Base-by-base conservation (phyloP, 2,797 vertebrate species). In the Ammospiza maritima region DNA sequence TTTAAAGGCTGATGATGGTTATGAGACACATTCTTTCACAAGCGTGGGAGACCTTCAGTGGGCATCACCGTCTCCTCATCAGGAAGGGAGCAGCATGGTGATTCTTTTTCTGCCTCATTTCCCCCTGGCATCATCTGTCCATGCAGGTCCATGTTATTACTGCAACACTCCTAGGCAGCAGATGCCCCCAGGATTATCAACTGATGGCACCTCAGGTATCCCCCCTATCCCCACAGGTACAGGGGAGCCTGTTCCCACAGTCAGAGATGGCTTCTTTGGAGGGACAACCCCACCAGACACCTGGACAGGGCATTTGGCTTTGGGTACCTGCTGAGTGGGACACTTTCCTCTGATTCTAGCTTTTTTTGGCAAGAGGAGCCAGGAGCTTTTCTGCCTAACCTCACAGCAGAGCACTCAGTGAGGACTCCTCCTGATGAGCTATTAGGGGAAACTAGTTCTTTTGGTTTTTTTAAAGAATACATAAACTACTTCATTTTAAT, bases 21-120 rank as follows among this genome's bases (percentile, higher is more conserved):
- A 36, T 81, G 27, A 84, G 36, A 69, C 64, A 74, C 13, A 51
- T 0, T 1, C 10, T 67, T 15, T 54, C n/a, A 45, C 0, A 0
- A 81, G 44, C 40, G 34, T 3, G 17, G 60, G 48, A 80, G 42
- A 89, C 38, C 30, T 60, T 57, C 30, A 40, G 30, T 4, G 18
- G 38, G 22, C 2, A 1, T 56, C 1, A 7, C 15, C 9, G 11
- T 27, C 27, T 70, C 10, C 27, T 65, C n/a, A 58, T 38, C 34
- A 69, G n/a, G 50, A 72, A 81, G 10, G 25, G 38, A 83, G 30
- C 5, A 57, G 18, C 18, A 32, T 9, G 38, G 45, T 42, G 19
- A 19, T 34, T 76, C 20, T 40, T 65, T 19, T 72, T 78, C 61
- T n/a, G 20, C 16, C n/a, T 27, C 25, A 25, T 3, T 47, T 54